phyloP scores from a whole-genome alignment of 2,113 vertebrate genomes.

The Apteryx mantelli region DNA sequence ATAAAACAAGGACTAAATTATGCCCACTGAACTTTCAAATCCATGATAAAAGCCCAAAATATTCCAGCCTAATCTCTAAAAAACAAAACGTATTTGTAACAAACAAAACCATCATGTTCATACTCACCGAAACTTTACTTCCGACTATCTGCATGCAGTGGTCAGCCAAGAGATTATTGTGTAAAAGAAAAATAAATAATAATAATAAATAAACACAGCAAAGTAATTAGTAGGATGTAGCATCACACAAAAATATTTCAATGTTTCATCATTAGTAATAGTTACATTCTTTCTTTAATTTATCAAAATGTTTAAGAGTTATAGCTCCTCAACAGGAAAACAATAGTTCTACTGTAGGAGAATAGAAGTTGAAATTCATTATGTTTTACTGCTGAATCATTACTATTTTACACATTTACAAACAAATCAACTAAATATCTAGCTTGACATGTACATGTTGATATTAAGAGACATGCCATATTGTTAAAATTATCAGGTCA shows the following conservation, averaged over 20 bases:
- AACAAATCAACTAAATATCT: not conserved
- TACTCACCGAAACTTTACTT: constrained; percentile 99
- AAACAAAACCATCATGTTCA: constrained; percentile 65
- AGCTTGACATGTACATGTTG: not conserved
- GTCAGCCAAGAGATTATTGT: constrained; percentile 92
- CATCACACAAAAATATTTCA: constrained; percentile 70
- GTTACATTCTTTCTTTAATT: not conserved
- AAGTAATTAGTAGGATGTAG: constrained; percentile 88
- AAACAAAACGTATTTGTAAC: not conserved
- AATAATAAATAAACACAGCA: constrained; percentile 89
- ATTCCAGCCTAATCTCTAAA: not conserved
- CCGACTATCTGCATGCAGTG: constrained; percentile 99
- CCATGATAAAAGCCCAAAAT: not conserved
- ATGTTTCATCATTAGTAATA: constrained; percentile 78
- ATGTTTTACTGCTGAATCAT: not conserved
- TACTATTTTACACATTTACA: not conserved
- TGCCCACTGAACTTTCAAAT: not conserved
- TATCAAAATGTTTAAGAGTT: not conserved
- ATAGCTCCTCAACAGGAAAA: not conserved
- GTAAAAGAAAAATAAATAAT: constrained; percentile 80
- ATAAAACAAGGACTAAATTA: not conserved
- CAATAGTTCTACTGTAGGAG: not conserved
- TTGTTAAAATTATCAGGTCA: not conserved
- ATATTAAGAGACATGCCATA: not conserved
- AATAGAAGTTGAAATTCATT: not conserved